phyloP scores from a whole-genome alignment of 1,140 invertebrate species.

The Diprion similis region DNA sequence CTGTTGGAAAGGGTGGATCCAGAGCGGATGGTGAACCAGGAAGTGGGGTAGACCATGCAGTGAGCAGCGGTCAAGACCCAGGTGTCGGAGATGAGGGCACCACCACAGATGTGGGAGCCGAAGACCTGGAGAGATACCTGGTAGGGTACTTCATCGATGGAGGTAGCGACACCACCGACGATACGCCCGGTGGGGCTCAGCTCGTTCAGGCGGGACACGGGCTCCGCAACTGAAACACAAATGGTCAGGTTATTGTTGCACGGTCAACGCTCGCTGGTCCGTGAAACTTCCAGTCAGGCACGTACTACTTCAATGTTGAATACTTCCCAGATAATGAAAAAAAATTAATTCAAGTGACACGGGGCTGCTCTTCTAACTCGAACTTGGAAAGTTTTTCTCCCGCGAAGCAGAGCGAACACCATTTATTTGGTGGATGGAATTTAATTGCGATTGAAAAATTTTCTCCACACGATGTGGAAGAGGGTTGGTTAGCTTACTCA shows the following conservation, averaged over 20 bases:
- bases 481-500: neutral
- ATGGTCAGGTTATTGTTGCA: too few species aligned
- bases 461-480: too few species aligned
- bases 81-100: constrained; percentile 62
- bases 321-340: too few species aligned
- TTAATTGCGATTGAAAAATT: too few species aligned
- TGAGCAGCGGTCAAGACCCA: constrained; percentile 65
- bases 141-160: constrained; percentile 63
- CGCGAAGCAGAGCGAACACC: too few species aligned
- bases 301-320: too few species aligned
- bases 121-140: constrained; percentile 66
- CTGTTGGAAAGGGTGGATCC: constrained; percentile 19
- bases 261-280: too few species aligned
- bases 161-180: constrained; percentile 60
- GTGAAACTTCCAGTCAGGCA: too few species aligned
- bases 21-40: constrained; percentile 14
- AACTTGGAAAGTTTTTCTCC: too few species aligned
- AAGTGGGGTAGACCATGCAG: constrained; percentile 42
- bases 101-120: constrained; percentile 63
- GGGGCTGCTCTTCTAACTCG: too few species aligned
- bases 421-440: too few species aligned
- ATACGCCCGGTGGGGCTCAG: constrained; percentile 51
- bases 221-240: neutral
- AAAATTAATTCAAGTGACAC: too few species aligned
- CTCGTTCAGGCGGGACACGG: neutral